phyloP scores from a whole-genome alignment of 2,888 invertebrate species.

The Stictocephala bisonia region DNA sequence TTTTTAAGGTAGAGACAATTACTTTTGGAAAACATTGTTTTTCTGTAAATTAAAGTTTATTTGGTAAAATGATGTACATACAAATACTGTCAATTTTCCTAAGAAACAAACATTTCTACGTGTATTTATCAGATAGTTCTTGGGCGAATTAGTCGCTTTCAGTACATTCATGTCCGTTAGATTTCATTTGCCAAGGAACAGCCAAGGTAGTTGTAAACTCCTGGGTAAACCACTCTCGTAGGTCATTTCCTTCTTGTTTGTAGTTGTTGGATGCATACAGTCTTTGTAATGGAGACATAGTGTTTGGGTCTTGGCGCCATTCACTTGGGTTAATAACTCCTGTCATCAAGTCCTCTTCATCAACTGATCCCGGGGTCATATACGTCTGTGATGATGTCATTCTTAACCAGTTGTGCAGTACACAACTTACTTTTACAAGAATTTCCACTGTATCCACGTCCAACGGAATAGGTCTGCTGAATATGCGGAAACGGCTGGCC shows the following conservation, averaged over 20 bases:
- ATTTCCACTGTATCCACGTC: constrained; percentile 37
- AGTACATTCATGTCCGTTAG: constrained; percentile 26
- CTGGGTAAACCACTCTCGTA: constrained; percentile 30
- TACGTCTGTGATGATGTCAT: constrained; percentile 23
- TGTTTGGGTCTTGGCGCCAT: constrained; percentile 38
- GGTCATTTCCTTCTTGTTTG: constrained; percentile 18
- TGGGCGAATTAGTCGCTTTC: constrained; percentile 28
- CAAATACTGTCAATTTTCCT: constrained; percentile 14
- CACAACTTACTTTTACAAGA: constrained; percentile 25
- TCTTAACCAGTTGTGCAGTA: constrained; percentile 34
- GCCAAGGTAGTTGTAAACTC: constrained; percentile 36
- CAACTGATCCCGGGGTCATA: constrained; percentile 23
- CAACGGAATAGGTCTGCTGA: constrained; percentile 44
- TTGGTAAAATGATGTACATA: constrained; percentile 20
- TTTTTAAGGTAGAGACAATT: constrained; percentile 12
- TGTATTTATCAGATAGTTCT: constrained; percentile 21
- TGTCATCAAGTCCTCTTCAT: constrained; percentile 39
- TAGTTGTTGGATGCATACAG: constrained; percentile 30
- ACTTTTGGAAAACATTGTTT: constrained; percentile 5
- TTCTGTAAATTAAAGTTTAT: neutral
- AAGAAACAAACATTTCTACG: constrained; percentile 14
- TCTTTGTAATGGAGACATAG: constrained; percentile 33
- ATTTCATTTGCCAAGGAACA: constrained; percentile 39
- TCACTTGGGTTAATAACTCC: constrained; percentile 33
- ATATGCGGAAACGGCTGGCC: constrained; percentile 52